A percentile compares a stretch with the other conserved stretches of the same genome.
Conservation (phyloP, 1,140 invertebrate genomes). For the Drosophila pallidifrons region DNA sequence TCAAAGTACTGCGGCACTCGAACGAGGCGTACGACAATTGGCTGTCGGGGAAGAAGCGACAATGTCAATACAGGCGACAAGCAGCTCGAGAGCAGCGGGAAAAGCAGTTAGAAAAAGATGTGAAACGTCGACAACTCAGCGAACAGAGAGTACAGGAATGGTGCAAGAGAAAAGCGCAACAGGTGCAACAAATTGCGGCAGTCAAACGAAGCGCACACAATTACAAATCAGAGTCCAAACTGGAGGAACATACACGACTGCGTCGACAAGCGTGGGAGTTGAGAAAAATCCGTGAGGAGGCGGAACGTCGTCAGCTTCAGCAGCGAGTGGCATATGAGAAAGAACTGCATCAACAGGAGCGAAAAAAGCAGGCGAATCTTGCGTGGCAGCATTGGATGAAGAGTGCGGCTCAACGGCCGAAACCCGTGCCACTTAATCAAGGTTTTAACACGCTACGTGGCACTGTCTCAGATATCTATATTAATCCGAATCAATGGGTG, state of each 20-base stretch:
- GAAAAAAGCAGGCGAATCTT: constrained; percentile 38
- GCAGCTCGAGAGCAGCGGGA: constrained; percentile 16
- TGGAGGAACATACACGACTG: background rate
- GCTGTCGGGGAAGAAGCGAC: constrained; percentile 56
- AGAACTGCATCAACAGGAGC: constrained; percentile 26
- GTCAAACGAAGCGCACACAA: background rate
- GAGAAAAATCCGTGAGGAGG: constrained; percentile 43
- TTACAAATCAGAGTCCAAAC: background rate
- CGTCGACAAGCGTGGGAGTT: constrained; percentile 53
- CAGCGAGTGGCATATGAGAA: constrained; percentile 3
- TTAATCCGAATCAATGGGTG: constrained; percentile 69
- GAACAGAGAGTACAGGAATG: constrained; percentile 53
- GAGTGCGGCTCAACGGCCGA: constrained; percentile 53
- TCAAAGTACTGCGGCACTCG: constrained; percentile 39
- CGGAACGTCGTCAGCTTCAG: constrained; percentile 28
- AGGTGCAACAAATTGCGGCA: background rate
- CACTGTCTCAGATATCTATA: constrained; percentile 63
- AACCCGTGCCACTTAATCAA: constrained; percentile 68
- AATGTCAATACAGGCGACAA: constrained; percentile 41
- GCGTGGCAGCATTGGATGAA: constrained; percentile 63
- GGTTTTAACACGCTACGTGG: constrained; percentile 63
- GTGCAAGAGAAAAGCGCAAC: constrained; percentile 41
- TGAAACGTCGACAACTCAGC: constrained; percentile 36
- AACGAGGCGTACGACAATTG: constrained; percentile 65
- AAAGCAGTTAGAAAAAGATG: constrained; percentile 6